A percentile compares a stretch with the other conserved stretches of the same genome.
phyloP scores from a whole-genome alignment of 2,113 vertebrate species.

The Phalacrocorax pelagicus region DNA sequence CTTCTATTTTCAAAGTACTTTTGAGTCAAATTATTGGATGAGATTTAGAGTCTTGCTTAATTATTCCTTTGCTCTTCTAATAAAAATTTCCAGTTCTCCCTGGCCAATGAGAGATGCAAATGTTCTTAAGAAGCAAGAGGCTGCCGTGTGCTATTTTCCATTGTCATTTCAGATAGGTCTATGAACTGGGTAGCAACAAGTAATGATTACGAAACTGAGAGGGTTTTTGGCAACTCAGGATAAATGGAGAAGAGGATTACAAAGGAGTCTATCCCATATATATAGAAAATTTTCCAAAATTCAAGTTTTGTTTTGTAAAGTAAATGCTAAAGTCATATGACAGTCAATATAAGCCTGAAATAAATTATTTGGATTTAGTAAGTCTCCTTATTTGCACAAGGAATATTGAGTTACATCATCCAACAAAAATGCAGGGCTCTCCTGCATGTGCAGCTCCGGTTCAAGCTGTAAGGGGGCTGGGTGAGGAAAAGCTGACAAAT shows the following conservation, averaged over 20 bases:
- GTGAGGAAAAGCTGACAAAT: constrained; percentile 28
- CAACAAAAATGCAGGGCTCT: constrained; percentile 33
- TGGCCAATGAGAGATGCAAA: constrained; percentile 12
- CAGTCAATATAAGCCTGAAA: not conserved
- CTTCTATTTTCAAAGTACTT: not conserved
- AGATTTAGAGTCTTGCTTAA: not conserved
- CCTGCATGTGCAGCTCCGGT: not conserved
- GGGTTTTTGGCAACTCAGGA: not conserved
- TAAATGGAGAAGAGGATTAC: not conserved
- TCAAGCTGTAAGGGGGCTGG: not conserved
- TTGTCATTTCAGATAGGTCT: not conserved
- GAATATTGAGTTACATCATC: constrained; percentile 23
- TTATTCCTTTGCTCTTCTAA: not conserved
- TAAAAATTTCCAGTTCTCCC: not conserved
- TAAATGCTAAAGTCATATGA: not conserved
- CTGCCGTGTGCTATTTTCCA: not conserved
- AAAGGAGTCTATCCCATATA: not conserved
- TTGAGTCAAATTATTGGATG: not conserved
- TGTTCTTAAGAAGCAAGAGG: not conserved
- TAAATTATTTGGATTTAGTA: not conserved
- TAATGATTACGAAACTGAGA: not conserved
- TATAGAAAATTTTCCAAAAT: not conserved
- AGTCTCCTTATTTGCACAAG: not conserved
- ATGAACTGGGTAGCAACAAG: not conserved
- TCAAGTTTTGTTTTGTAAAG: not conserved